Base-by-base conservation (phyloP, 2,113 vertebrate genomes). In the Lanius collurio region DNA sequence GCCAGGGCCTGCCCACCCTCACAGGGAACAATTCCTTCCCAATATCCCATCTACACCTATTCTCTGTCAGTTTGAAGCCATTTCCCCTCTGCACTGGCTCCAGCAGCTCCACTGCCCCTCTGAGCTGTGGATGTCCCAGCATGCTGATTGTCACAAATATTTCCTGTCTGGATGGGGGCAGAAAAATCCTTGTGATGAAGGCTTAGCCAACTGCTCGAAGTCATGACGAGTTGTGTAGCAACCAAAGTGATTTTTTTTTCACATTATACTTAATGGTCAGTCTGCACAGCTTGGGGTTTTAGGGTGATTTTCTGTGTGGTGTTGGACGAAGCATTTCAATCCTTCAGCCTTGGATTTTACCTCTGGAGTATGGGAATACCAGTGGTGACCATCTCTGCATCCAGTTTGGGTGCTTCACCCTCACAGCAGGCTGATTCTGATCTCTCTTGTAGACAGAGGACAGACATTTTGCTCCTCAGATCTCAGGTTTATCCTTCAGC, bases 301-400 rank as follows among this genome's bases (percentile, higher is more conserved):
- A n/a, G 50, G 33, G 15, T 41, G 41, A 1, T 71, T 30, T 87
- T 39, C 30, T 56, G 62, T 16, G 11, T 59, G 71, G 23, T 23
- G 4, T 4, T 52, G 71, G 39, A 35, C 49, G 80, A 76, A 24
- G 30, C 20, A 13, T 64, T 60, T 63, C 73, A 26, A 10, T 41
- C 60, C 37, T n/a, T 81, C 19, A 81, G 65, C 52, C 75, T n/a
- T 33, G 31, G 31, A 30, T 91, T 94, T 65, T 24, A 26, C 12
- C 33, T 52, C 30, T 71, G 33, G 10, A 0, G 0, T 11, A 1
- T 15, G 33, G 31, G 31, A 67, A 31, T 26, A 7, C n/a, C n/a
- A 28, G 14, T 44, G 85, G 31, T 53, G 62, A 47, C 12, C n/a
- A 30, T 27, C 31, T 65, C 31, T 81, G 16, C 30, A 5, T 21